These are phyloP conservation scores for Carassius auratus DNA, from an alignment of 2,113 vertebrate species.

Conservation along the genomic window DNA sequence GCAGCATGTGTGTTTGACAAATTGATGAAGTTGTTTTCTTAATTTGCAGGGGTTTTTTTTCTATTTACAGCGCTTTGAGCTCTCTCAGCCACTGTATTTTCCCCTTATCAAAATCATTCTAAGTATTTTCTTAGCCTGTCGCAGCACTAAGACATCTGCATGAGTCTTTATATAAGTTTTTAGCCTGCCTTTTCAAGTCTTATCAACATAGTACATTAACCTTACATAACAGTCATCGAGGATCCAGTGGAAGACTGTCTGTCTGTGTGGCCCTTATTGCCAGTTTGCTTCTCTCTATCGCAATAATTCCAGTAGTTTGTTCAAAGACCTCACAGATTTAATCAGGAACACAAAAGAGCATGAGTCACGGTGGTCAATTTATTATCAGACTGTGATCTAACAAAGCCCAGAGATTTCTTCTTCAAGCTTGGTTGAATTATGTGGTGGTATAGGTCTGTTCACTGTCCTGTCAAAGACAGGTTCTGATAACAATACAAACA, in stretches of 20 bases:
- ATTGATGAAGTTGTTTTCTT: too few species aligned
- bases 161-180: slow-evolving; percentile 35
- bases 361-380: not conserved
- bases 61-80: too few species aligned
- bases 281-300: not conserved
- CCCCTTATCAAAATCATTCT: not conserved
- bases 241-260: not conserved
- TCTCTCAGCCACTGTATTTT: too few species aligned
- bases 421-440: not conserved
- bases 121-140: not conserved
- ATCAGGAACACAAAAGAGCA: not conserved
- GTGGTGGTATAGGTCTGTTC: too few species aligned
- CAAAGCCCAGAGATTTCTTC: not conserved
- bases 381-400: not conserved
- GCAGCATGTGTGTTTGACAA: too few species aligned
- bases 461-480: too few species aligned
- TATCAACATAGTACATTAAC: slow-evolving; percentile 23
- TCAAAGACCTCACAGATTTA: not conserved
- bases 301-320: not conserved
- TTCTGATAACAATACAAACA: too few species aligned
- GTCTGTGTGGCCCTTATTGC: slow-evolving; percentile 13
- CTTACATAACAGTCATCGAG: slow-evolving; percentile 26
- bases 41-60: too few species aligned
- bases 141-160: not conserved
- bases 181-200: not conserved